These are phyloP conservation scores for Cantharis flavilabris DNA, from an alignment of 2,888 invertebrate genomes.

Conservation along the genomic window DNA sequence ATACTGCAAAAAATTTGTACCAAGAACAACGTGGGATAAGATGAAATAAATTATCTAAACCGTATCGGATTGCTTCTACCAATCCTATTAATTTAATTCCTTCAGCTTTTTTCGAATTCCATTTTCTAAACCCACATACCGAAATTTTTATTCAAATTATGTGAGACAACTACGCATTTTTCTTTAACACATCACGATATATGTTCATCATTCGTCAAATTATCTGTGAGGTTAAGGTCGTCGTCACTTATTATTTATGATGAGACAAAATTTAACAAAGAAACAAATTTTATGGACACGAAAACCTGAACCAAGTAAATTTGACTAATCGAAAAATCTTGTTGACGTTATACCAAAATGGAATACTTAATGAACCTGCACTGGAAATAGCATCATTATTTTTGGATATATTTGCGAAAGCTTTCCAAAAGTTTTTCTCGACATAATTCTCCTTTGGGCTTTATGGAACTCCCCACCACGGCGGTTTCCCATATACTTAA, in stretches of 20 bases:
- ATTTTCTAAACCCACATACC: background rate
- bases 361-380: background rate
- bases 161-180: background rate
- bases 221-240: constrained; percentile 12
- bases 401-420: background rate
- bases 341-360: background rate
- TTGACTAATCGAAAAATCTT: background rate
- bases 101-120: background rate
- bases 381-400: background rate
- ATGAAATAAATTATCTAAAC: background rate
- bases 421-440: background rate
- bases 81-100: background rate
- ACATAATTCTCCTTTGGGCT: background rate
- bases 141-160: background rate
- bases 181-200: background rate
- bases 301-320: background rate
- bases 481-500: no score
- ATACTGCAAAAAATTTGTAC: background rate
- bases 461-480: background rate
- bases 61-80: background rate
- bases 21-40: background rate
- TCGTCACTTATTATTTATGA: background rate
- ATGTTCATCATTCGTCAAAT: constrained; percentile 2
- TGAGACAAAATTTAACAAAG: background rate
- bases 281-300: background rate